Percentiles rank a stretch among this genome's conserved stretches.
Evolutionary conservation across 2,888 invertebrate genomes (phyloP).

Genomic region (Cryptocheilus praepositus): DNA sequence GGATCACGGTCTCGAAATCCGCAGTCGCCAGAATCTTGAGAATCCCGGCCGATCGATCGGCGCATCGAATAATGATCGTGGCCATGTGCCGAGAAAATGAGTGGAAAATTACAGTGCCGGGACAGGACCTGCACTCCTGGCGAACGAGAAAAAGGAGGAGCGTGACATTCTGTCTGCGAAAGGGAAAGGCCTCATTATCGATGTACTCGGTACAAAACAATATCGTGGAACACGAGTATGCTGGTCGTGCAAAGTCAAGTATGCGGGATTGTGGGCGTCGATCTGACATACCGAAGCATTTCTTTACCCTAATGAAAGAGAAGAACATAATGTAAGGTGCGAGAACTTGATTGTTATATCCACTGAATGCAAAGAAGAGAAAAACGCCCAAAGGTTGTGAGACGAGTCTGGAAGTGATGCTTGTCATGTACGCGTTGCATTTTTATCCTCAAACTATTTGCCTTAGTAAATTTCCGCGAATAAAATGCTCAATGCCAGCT

Average conservation of each 20-base stretch:
- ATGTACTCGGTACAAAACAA: conserved; percentile 22
- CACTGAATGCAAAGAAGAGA: too few relatives aligned
- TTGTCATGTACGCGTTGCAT: too few relatives aligned
- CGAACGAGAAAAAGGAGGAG: conserved; percentile 39
- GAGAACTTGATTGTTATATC: not conserved
- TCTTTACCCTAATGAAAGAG: conserved; percentile 19
- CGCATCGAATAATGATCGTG: conserved; percentile 13
- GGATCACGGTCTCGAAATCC: conserved; percentile 23
- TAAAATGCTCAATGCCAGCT: too few relatives aligned
- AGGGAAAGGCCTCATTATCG: conserved; percentile 49
- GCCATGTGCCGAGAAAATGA: conserved; percentile 45
- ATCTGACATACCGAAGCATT: conserved; percentile 22
- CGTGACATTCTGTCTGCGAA: conserved; percentile 48
- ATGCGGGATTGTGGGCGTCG: not conserved
- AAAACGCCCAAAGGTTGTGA: too few relatives aligned
- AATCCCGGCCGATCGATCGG: conserved; percentile 30
- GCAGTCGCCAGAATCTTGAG: conserved; percentile 33
- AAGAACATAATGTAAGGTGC: conserved; percentile 26
- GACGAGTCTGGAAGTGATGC: too few relatives aligned
- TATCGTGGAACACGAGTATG: conserved; percentile 3
- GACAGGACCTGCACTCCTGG: conserved; percentile 10
- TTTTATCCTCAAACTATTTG: too few relatives aligned
- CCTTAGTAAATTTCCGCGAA: too few relatives aligned
- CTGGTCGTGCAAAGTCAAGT: conserved; percentile 7
- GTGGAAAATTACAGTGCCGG: conserved; percentile 49